Evolutionary conservation across 2,888 invertebrate genomes (phyloP).

Genomic region (Hartigia nigra): DNA sequence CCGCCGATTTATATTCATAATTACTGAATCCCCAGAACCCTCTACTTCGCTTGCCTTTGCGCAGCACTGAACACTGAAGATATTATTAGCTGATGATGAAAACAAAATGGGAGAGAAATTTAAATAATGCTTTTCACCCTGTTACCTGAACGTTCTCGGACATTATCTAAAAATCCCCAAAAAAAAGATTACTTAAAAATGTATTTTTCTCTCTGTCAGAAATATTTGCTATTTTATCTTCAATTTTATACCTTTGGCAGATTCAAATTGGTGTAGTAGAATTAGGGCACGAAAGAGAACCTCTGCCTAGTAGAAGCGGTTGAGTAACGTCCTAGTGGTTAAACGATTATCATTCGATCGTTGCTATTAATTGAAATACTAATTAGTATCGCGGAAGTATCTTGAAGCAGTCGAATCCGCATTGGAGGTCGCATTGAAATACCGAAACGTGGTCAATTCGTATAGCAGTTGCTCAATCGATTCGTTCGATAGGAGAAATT

Average conservation of each 20-base stretch:
- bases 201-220: neutral
- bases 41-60: constrained; percentile 45
- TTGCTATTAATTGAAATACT: constrained; percentile 3
- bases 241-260: neutral
- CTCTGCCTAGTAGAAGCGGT: neutral
- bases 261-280: neutral
- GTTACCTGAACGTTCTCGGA: neutral
- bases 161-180: neutral
- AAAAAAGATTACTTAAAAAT: neutral
- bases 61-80: constrained; percentile 37
- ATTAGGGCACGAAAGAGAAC: neutral
- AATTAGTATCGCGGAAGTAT: constrained; percentile 1
- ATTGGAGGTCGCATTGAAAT: neutral
- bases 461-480: neutral
- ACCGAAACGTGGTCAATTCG: neutral
- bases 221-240: neutral
- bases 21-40: constrained; percentile 42
- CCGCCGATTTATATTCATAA: constrained; percentile 62
- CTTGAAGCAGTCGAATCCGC: neutral
- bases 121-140: neutral
- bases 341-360: constrained; percentile 5
- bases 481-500: neutral
- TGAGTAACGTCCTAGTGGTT: neutral
- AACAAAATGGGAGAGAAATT: constrained; percentile 41
- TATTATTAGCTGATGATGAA: constrained; percentile 56